Conservation (phyloP, 37 sponge, comb jelly and placozoan species). For the Lycopodina hypogea region DNA sequence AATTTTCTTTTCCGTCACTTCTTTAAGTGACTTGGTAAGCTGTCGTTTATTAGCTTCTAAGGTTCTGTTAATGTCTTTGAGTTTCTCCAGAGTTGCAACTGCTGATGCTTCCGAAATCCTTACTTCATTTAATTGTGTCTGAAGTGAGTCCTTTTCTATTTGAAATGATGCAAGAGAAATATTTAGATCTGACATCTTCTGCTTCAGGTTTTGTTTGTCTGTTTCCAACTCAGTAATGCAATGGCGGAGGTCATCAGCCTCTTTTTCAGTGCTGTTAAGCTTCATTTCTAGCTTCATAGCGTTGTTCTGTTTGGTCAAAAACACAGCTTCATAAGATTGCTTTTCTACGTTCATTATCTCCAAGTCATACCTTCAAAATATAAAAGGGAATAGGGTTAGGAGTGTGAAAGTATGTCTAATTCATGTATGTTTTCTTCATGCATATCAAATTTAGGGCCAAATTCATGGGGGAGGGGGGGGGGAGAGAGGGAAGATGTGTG, state of each 20-base stretch:
- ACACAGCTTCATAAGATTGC: slow-evolving; percentile 23
- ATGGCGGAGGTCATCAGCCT: slow-evolving; percentile 8
- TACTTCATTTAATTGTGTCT: slow-evolving; percentile 8
- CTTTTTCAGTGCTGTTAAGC: slow-evolving; percentile 26
- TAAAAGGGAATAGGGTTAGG: neutral
- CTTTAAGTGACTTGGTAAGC: slow-evolving; percentile 27
- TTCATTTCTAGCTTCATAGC: slow-evolving; percentile 32
- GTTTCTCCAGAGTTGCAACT: slow-evolving; percentile 29
- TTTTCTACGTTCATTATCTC: slow-evolving; percentile 27
- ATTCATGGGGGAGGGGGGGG: neutral
- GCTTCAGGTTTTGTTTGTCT: slow-evolving; percentile 17
- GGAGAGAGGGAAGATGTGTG: no score
- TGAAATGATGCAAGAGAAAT: slow-evolving; percentile 12
- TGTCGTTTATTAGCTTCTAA: slow-evolving; percentile 45
- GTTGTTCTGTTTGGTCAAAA: slow-evolving; percentile 15
- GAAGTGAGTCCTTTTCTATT: slow-evolving; percentile 44
- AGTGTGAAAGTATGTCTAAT: neutral
- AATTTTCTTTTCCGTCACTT: slow-evolving; percentile 23
- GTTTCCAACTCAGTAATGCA: slow-evolving; percentile 31
- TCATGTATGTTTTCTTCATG: neutral
- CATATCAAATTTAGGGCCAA: no score
- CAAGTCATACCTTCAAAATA: slow-evolving; percentile 33
- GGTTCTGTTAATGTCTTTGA: slow-evolving; percentile 21
- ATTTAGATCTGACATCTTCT: slow-evolving; percentile 19
- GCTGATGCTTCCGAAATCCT: slow-evolving; percentile 21